Evolutionary conservation across 2,113 vertebrate species (phyloP).

Genomic region (Hyaena hyaena): DNA sequence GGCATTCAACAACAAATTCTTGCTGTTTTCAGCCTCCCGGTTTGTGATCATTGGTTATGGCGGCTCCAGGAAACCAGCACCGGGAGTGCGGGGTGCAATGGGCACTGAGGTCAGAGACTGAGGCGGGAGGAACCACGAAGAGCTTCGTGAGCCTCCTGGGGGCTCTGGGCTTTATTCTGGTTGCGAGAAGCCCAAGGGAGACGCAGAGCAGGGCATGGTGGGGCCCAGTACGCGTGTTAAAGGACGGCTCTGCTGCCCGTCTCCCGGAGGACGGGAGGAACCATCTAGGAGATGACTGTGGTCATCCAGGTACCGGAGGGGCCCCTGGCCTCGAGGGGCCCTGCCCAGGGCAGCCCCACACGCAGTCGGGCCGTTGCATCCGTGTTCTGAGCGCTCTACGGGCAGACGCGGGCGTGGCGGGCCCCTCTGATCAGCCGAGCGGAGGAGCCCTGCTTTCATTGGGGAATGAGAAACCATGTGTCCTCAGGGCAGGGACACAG

Average conservation of each 20-base stretch:
- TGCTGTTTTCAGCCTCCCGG: background rate
- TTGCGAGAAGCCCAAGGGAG: background rate
- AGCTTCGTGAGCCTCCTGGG: fast-evolving
- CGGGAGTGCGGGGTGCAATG: too few species aligned
- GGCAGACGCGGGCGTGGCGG: background rate
- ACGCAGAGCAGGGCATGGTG: fast-evolving
- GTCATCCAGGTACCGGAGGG: background rate
- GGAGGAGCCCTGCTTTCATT: too few species aligned
- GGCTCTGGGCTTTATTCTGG: background rate
- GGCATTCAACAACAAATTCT: background rate
- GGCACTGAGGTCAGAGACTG: background rate
- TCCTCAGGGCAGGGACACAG: background rate
- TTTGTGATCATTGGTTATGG: background rate
- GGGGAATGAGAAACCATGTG: background rate
- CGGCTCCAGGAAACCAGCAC: background rate
- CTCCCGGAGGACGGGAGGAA: background rate
- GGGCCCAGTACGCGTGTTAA: background rate
- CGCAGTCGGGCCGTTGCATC: fast-evolving
- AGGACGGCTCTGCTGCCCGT: background rate
- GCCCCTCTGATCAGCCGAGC: background rate
- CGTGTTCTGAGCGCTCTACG: fast-evolving
- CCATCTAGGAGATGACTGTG: fast-evolving
- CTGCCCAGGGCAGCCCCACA: too few species aligned
- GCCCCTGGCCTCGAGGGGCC: too few species aligned
- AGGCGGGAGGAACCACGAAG: fast-evolving